Conservation (phyloP, 2,888 invertebrate genomes). For the Nomada lathburiana region DNA sequence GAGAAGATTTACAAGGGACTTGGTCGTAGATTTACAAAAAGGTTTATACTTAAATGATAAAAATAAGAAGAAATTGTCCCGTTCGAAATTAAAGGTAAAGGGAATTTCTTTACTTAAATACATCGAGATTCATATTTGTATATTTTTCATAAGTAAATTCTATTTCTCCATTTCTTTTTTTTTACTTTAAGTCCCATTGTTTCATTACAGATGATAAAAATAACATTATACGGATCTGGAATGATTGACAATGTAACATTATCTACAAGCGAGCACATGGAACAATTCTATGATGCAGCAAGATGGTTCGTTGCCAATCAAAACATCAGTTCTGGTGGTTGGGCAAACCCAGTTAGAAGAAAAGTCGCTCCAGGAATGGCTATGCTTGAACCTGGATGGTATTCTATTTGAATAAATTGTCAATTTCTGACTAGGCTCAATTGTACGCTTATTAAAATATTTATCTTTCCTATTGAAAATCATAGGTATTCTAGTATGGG, state of each 20-base stretch:
- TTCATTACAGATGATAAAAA: slow-evolving; percentile 86
- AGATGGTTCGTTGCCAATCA: slow-evolving; percentile 96
- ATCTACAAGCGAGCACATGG: slow-evolving; percentile 93
- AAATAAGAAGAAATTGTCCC: slow-evolving; percentile 89
- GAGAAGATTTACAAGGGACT: slow-evolving; percentile 93
- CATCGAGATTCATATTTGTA: background rate
- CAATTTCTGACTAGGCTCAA: background rate
- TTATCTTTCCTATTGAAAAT: background rate
- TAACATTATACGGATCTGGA: slow-evolving; percentile 90
- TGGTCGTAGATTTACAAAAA: slow-evolving; percentile 96
- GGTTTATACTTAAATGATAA: slow-evolving; percentile 90
- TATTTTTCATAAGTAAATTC: background rate
- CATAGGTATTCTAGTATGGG: slow-evolving; percentile 98
- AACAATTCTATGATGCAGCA: slow-evolving; percentile 96
- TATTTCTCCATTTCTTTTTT: background rate
- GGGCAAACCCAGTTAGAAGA: slow-evolving; percentile 95
- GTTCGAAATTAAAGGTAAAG: slow-evolving; percentile 89
- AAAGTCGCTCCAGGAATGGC: slow-evolving; percentile 90
- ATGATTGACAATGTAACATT: slow-evolving; percentile 91
- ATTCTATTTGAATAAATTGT: slow-evolving; percentile 30
- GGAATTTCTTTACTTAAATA: too few species aligned
- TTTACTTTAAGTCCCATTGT: background rate
- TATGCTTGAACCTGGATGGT: slow-evolving; percentile 94
- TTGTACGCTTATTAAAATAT: background rate
- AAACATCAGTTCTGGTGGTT: slow-evolving; percentile 94